A percentile compares a stretch with the other conserved stretches of the same genome.
Conservation (phyloP, 2,888 invertebrate species). For the Choristoneura rosaceana region DNA sequence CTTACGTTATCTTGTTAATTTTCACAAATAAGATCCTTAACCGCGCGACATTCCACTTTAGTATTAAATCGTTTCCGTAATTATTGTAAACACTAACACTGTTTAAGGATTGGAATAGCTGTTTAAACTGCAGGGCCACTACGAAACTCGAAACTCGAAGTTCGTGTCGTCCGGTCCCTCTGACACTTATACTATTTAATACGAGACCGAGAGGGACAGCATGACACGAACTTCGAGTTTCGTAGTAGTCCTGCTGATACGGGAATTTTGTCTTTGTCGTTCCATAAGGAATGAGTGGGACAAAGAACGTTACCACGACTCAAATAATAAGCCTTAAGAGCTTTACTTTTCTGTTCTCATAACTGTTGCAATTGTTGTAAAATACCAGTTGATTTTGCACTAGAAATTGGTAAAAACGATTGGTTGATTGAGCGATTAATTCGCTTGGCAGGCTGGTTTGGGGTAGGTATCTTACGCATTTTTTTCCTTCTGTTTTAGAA, state of each 20-base stretch:
- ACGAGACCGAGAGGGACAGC: too few relatives aligned
- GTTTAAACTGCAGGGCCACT: too few relatives aligned
- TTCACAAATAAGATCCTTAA: conserved; percentile 19
- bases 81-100: conserved; percentile 18
- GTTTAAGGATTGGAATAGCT: background rate
- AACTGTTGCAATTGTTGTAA: conserved; percentile 5
- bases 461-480: too few relatives aligned
- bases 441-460: background rate
- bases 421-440: background rate
- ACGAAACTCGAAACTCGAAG: too few relatives aligned
- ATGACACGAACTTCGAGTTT: too few relatives aligned
- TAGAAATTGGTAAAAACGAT: background rate
- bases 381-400: background rate
- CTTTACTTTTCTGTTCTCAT: conserved; percentile 11
- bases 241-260: too few relatives aligned
- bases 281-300: background rate
- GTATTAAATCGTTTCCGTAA: conserved; percentile 28
- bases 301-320: background rate
- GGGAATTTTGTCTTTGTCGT: background rate
- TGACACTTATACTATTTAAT: too few relatives aligned
- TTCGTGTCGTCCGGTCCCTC: too few relatives aligned
- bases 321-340: background rate
- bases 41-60: conserved; percentile 13
- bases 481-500: too few relatives aligned
- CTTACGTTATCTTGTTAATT: conserved; percentile 26